Base-by-base conservation (phyloP, 2,113 vertebrate species). In the Cebus imitator region DNA sequence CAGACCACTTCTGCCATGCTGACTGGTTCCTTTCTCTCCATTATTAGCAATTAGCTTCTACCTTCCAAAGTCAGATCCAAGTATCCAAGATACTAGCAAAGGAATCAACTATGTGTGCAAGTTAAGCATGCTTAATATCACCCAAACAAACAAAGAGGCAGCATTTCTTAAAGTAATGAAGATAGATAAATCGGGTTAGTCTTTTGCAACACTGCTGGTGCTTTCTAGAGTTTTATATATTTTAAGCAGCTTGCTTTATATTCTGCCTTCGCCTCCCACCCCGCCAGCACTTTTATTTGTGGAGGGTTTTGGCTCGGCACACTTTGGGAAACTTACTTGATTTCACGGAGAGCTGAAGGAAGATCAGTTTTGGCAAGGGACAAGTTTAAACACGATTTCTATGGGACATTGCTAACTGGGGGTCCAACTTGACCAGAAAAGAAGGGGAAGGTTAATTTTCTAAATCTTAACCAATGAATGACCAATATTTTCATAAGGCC, bases 21-120 rank as follows among this genome's bases (percentile, higher is more conserved):
- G 99, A 98, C 98, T 99, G 98, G 97, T 97, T 99, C 98, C 98
- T 98, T 99, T 98, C 98, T 99, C 98, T 99, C 98, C 98, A 98
- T 99, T 98, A 99, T 99, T 98, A 99, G 98, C 98, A 99, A 99
- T 99, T 99, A 99, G 99, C 98, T 98, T 98, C 98, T 98, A 99
- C 98, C 99, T 99, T 98, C 98, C 98, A 98, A 98, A 99, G 98
- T 98, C 98, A 97, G 97, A 97, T 98, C 99, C 98, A 99, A 99
- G 99, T 99, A 99, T 99, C 99, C 98, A 99, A 99, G 99, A 99
- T 98, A 99, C 99, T 99, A 98, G 98, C 98, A 96, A 98, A 98
- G 98, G 98, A 98, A 99, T 98, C 98, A 98, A 98, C 97, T 98
- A 98, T 98, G 99, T 98, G 98, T 97, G 98, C 98, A 98, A 98